Conservation (phyloP, 2,888 invertebrate species). For the Seira sanloemensis region DNA sequence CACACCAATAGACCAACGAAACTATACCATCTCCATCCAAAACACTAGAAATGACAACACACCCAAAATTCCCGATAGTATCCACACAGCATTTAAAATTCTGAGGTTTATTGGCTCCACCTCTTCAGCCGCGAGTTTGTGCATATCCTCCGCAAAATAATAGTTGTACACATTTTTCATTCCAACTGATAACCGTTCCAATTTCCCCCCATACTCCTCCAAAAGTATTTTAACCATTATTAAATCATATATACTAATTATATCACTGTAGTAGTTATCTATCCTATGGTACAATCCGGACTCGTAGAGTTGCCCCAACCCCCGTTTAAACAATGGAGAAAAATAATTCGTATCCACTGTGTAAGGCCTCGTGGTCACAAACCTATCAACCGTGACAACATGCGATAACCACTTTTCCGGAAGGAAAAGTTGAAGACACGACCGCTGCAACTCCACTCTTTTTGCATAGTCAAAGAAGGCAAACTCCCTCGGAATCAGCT, state of each 20-base stretch:
- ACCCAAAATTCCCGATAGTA: neutral
- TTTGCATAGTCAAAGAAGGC: conserved; percentile 18
- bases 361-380: conserved; percentile 27
- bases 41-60: too few species aligned
- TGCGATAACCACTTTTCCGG: conserved; percentile 22
- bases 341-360: conserved; percentile 32
- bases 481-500: neutral
- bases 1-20: too few species aligned
- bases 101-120: neutral
- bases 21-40: too few species aligned
- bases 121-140: too few species aligned
- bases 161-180: neutral
- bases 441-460: conserved; percentile 16
- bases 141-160: neutral
- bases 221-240: neutral
- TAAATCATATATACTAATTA: conserved; percentile 27
- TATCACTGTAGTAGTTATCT: conserved; percentile 29
- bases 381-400: neutral
- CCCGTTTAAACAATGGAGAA: conserved; percentile 25
- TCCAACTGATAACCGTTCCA: neutral
- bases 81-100: conserved; percentile 28
- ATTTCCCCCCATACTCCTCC: neutral
- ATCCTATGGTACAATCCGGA: conserved; percentile 36
- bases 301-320: conserved; percentile 27
- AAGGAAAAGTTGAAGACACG: neutral